These are phyloP conservation scores for Eugnorisma glareosa DNA, from an alignment of 2,888 invertebrate genomes.

Conservation along the genomic window DNA sequence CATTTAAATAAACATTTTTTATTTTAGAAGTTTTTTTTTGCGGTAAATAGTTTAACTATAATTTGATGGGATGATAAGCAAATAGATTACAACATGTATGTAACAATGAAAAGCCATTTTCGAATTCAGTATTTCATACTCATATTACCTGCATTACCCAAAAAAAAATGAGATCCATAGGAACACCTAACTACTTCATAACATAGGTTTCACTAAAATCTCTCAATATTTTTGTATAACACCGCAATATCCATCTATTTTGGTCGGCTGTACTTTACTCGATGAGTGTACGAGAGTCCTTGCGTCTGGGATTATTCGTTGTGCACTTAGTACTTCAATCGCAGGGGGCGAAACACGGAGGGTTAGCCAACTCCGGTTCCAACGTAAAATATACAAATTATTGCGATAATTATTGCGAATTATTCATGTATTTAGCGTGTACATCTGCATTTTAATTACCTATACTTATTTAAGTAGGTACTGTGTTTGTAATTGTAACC, in stretches of 20 bases:
- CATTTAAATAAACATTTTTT: not conserved
- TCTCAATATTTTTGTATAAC: not conserved
- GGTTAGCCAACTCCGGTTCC: slow-evolving; percentile 53
- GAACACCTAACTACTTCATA: not conserved
- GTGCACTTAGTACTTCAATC: slow-evolving; percentile 80
- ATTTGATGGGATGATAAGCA: not conserved
- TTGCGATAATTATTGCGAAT: slow-evolving; percentile 61
- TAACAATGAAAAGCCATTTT: not conserved
- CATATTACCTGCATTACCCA: not conserved
- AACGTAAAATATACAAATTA: slow-evolving; percentile 67
- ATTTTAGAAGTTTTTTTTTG: not conserved
- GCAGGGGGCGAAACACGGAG: slow-evolving; percentile 61
- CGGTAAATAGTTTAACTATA: not conserved
- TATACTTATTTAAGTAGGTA: not conserved
- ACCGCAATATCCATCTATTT: not conserved
- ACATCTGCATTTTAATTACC: slow-evolving; percentile 39
- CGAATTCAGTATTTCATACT: not conserved
- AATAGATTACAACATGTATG: not conserved
- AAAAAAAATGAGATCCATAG: not conserved
- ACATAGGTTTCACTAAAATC: not conserved
- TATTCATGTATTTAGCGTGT: slow-evolving; percentile 52
- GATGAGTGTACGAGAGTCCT: slow-evolving; percentile 66
- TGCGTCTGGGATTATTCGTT: slow-evolving; percentile 76
- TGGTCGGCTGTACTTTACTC: slow-evolving; percentile 58
- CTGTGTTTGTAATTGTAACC: slow-evolving; percentile 4